Conservation (phyloP, 92 coral and sea anemone genomes). For the Muricea muricata region DNA sequence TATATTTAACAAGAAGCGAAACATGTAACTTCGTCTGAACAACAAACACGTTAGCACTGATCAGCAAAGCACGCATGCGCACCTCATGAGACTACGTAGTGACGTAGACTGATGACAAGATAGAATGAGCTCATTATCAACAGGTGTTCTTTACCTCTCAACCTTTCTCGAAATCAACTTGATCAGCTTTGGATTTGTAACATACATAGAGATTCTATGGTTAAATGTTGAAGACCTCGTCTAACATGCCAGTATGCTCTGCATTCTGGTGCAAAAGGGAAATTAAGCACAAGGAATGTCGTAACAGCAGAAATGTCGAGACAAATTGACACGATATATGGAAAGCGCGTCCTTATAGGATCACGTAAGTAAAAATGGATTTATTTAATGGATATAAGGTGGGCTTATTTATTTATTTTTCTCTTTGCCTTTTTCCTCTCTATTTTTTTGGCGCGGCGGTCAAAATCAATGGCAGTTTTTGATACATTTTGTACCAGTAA, state of each 20-base stretch:
- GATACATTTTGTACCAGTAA: too few relatives aligned
- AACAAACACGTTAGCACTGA: too few relatives aligned
- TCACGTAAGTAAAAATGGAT: slow-evolving; percentile 59
- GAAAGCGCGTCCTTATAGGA: slow-evolving; percentile 63
- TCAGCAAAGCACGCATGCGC: too few relatives aligned
- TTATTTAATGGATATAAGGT: neutral
- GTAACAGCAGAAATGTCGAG: slow-evolving; percentile 56
- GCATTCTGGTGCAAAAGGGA: slow-evolving; percentile 59
- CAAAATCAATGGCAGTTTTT: too few relatives aligned
- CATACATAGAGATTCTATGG: slow-evolving; percentile 61
- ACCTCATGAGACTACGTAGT: too few relatives aligned
- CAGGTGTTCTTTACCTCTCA: slow-evolving; percentile 56
- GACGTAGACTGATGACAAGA: too few relatives aligned
- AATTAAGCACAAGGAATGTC: slow-evolving; percentile 63
- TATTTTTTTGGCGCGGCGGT: too few relatives aligned
- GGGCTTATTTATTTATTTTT: too few relatives aligned
- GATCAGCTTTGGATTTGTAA: slow-evolving; percentile 71
- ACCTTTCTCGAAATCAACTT: slow-evolving; percentile 56
- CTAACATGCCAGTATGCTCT: slow-evolving; percentile 67
- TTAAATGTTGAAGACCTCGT: slow-evolving; percentile 63
- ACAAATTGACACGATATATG: slow-evolving; percentile 53
- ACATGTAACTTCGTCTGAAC: too few relatives aligned
- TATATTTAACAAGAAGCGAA: too few relatives aligned
- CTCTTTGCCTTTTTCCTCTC: too few relatives aligned
- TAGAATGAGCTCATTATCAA: slow-evolving; percentile 68